Percentiles rank a stretch among this genome's conserved stretches.
Evolutionary conservation across 2,797 vertebrate genomes (phyloP).

Genomic region (Chanos chanos): DNA sequence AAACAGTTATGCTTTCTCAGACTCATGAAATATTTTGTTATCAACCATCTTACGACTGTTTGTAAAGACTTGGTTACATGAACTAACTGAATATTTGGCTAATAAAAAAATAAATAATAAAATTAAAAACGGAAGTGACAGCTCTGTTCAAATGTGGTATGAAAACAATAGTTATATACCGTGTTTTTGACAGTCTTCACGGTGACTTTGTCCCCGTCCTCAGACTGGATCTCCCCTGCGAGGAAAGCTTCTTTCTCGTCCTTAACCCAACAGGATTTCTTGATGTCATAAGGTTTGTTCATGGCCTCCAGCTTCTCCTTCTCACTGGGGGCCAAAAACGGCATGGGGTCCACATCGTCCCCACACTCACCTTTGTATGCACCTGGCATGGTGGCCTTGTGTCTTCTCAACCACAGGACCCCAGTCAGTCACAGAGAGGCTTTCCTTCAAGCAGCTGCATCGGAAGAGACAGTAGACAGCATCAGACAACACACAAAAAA

Average conservation of each 20-base stretch:
- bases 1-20: background rate
- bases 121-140: too few species aligned
- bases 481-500: background rate
- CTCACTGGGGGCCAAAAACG: conserved; percentile 56
- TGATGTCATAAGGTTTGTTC: conserved; percentile 65
- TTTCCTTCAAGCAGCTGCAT: conserved; percentile 14
- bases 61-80: too few species aligned
- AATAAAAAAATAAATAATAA: too few species aligned
- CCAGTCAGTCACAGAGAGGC: background rate
- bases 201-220: conserved; percentile 64
- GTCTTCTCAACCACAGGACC: conserved; percentile 28
- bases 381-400: conserved; percentile 51
- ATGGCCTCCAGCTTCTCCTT: conserved; percentile 63
- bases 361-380: conserved; percentile 62
- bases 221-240: conserved; percentile 63
- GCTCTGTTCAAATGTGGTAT: too few species aligned
- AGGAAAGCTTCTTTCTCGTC: conserved; percentile 64
- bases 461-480: background rate
- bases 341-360: conserved; percentile 64
- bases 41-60: too few species aligned
- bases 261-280: conserved; percentile 69
- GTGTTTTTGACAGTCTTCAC: conserved; percentile 61
- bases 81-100: background rate
- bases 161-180: conserved; percentile 39
- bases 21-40: background rate